Evolutionary conservation across 1,140 invertebrate genomes (phyloP).

Genomic region (Scaptomyza hsui): DNA sequence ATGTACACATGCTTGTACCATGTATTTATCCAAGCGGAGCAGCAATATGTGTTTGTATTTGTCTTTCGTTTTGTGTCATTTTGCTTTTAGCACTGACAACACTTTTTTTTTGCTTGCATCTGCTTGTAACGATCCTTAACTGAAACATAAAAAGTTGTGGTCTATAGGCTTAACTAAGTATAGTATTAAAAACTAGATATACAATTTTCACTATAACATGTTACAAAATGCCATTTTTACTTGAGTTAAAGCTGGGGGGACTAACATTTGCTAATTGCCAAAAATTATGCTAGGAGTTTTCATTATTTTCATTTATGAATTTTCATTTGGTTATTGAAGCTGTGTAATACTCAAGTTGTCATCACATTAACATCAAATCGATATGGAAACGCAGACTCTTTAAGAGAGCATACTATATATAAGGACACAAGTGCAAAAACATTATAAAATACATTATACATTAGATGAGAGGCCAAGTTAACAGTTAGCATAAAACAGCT

Average conservation of each 20-base stretch:
- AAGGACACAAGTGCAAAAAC: slow-evolving; percentile 72
- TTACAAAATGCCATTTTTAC: slow-evolving; percentile 32
- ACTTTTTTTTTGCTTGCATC: not conserved
- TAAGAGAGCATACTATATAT: slow-evolving; percentile 56
- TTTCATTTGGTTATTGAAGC: slow-evolving; percentile 62
- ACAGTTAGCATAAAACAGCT: slow-evolving; percentile 5
- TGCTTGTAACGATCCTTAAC: not conserved
- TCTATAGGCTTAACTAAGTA: not conserved
- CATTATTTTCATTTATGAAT: slow-evolving; percentile 24
- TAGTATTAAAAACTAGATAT: slow-evolving; percentile 28
- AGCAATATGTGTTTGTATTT: not conserved
- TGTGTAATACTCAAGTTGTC: slow-evolving; percentile 64
- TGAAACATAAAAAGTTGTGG: not conserved
- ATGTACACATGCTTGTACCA: not conserved
- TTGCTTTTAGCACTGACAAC: slow-evolving; percentile 1
- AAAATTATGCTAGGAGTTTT: slow-evolving; percentile 64
- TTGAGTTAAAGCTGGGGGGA: slow-evolving; percentile 24
- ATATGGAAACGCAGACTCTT: slow-evolving; percentile 17
- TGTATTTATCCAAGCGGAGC: not conserved
- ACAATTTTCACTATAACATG: slow-evolving; percentile 38
- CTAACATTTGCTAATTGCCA: slow-evolving; percentile 69
- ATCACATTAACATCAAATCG: slow-evolving; percentile 42
- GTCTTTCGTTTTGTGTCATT: not conserved
- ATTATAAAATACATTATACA: slow-evolving; percentile 43
- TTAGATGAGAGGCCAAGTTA: slow-evolving; percentile 34